Percentiles rank a stretch among this genome's conserved stretches.
These are phyloP conservation scores for Vandiemenella viatica DNA, from an alignment of 2,888 invertebrate species.

Conservation along the genomic window DNA sequence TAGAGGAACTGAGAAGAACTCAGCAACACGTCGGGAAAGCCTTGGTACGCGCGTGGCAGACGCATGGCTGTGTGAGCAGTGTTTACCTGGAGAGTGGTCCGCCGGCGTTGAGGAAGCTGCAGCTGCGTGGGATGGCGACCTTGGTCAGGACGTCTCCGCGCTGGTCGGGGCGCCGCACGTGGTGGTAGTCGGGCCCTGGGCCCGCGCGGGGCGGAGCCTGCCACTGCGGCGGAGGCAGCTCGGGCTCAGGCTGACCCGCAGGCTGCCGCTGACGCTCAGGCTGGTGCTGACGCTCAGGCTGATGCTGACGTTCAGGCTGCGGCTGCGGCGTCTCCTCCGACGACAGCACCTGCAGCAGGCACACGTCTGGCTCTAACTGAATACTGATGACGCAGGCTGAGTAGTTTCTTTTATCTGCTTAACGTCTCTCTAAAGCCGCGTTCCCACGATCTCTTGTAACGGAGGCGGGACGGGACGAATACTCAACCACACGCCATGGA, in stretches of 20 bases:
- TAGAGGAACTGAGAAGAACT: too few relatives aligned
- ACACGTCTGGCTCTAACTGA: too few relatives aligned
- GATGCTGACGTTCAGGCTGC: neutral
- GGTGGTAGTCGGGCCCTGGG: slow-evolving; percentile 48
- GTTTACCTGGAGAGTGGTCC: slow-evolving; percentile 53
- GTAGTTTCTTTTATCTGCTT: too few relatives aligned
- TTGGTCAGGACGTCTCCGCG: slow-evolving; percentile 71
- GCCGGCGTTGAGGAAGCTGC: slow-evolving; percentile 70
- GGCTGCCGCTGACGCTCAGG: too few relatives aligned
- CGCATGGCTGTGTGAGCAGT: slow-evolving; percentile 30
- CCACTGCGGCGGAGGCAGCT: neutral
- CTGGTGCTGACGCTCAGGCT: neutral
- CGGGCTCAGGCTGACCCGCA: too few relatives aligned
- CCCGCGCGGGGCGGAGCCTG: slow-evolving; percentile 50
- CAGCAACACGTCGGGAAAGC: too few relatives aligned
- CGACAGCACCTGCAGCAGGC: neutral
- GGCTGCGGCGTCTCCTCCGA: neutral
- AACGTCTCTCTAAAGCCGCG: too few relatives aligned
- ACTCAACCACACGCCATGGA: too few relatives aligned
- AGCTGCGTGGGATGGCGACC: slow-evolving; percentile 71
- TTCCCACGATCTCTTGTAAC: too few relatives aligned
- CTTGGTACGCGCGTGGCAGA: too few relatives aligned
- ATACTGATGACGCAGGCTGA: too few relatives aligned
- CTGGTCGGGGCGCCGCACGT: slow-evolving; percentile 43
- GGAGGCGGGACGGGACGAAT: too few relatives aligned